Conservation (phyloP, 1,140 invertebrate genomes). For the Brachionus calyciflorus region DNA sequence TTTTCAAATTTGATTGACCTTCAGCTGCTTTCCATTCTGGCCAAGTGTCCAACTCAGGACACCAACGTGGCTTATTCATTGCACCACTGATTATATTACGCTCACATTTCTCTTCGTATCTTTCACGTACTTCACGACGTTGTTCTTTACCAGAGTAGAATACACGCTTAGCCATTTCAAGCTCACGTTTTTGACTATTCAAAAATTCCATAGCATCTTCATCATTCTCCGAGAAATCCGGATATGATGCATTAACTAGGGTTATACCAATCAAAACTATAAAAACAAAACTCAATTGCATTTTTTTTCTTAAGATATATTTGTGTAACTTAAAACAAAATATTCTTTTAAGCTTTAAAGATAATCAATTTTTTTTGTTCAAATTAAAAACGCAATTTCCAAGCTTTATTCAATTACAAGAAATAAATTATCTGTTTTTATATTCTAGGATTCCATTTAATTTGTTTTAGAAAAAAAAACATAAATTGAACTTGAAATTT, state of each 20-base stretch:
- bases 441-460: too few relatives aligned
- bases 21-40: constrained; percentile 24
- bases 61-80: constrained; percentile 28
- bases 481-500: constrained; percentile 13
- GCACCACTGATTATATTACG: neutral
- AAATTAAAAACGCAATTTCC: neutral
- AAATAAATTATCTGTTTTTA: constrained; percentile 34
- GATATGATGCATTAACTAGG: neutral
- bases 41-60: constrained; percentile 9
- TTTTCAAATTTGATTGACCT: constrained; percentile 3
- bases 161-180: constrained; percentile 19
- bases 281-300: constrained; percentile 15
- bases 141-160: constrained; percentile 42
- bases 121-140: neutral
- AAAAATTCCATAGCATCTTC: constrained; percentile 40
- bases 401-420: neutral
- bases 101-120: constrained; percentile 43
- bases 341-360: neutral
- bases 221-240: neutral
- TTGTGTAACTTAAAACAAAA: neutral
- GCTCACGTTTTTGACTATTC: constrained; percentile 16
- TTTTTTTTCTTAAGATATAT: neutral
- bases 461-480: neutral
- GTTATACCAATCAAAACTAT: neutral
- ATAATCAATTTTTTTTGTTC: neutral